Percentiles rank a stretch among this genome's conserved stretches.
These are phyloP conservation scores for Vidua macroura DNA, from an alignment of 2,113 vertebrate species.

Conservation along the genomic window DNA sequence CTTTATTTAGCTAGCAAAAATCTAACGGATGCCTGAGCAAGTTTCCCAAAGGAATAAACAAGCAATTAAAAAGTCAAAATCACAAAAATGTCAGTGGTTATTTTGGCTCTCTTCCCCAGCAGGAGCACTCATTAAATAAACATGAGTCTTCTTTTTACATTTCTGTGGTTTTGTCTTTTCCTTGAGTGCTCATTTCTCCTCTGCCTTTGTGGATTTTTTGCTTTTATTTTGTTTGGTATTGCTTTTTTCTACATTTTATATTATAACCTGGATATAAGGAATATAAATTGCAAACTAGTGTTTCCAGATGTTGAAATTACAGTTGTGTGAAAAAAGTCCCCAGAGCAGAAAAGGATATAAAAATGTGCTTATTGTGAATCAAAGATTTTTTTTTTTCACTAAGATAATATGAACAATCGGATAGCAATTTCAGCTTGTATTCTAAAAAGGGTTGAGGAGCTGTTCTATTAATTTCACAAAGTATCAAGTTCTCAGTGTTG, in stretches of 20 bases:
- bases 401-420: neutral
- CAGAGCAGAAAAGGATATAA: neutral
- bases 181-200: conserved; percentile 3
- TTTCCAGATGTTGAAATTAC: neutral
- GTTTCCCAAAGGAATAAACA: conserved; percentile 51
- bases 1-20: conserved; percentile 52
- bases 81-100: conserved; percentile 47
- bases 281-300: neutral
- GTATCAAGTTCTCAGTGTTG: neutral
- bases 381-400: neutral
- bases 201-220: neutral
- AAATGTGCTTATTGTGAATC: neutral
- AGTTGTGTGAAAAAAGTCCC: neutral
- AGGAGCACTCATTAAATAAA: conserved; percentile 42
- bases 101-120: conserved; percentile 24
- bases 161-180: conserved; percentile 15
- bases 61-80: conserved; percentile 64
- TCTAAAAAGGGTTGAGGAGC: neutral
- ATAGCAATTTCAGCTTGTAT: neutral
- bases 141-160: conserved; percentile 26
- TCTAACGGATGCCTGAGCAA: conserved; percentile 8
- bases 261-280: neutral
- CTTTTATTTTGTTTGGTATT: neutral
- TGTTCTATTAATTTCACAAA: neutral
- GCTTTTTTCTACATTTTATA: neutral